Evolutionary conservation across 2,888 invertebrate species (phyloP).

Genomic region (Lamellibrachia satsuma): DNA sequence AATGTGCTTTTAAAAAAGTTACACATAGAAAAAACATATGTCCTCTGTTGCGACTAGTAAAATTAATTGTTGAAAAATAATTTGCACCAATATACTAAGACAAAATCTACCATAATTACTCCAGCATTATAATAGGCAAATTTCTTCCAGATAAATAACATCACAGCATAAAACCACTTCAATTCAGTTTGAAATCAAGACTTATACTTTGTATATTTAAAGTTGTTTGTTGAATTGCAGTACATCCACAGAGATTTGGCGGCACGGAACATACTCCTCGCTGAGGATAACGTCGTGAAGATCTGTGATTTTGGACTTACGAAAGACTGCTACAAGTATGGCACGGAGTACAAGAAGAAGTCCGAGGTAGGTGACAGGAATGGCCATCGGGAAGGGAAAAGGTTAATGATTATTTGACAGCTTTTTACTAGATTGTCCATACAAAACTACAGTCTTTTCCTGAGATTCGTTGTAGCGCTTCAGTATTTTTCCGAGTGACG

Average conservation of each 20-base stretch:
- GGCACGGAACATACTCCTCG: slow-evolving; percentile 87
- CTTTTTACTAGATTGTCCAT: too few species aligned
- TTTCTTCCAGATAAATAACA: not conserved
- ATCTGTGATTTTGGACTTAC: slow-evolving; percentile 97
- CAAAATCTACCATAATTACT: not conserved
- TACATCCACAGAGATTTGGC: slow-evolving; percentile 72
- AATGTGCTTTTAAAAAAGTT: too few species aligned
- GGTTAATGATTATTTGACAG: too few species aligned
- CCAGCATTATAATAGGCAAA: not conserved
- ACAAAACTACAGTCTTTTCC: too few species aligned
- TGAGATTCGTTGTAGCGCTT: too few species aligned
- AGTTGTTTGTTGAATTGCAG: slow-evolving; percentile 48
- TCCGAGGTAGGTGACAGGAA: slow-evolving; percentile 65
- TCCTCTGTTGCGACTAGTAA: too few species aligned
- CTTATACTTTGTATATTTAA: slow-evolving; percentile 56
- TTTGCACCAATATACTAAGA: not conserved
- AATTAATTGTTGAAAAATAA: too few species aligned
- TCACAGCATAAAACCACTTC: slow-evolving; percentile 72
- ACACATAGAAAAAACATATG: too few species aligned
- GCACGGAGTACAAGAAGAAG: slow-evolving; percentile 87
- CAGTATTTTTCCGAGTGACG: too few species aligned
- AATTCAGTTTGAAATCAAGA: too few species aligned
- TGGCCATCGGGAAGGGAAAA: not conserved
- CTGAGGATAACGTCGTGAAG: slow-evolving; percentile 90
- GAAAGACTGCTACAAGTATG: slow-evolving; percentile 83